Conservation (phyloP, 2,113 vertebrate species). For the Solea solea region DNA sequence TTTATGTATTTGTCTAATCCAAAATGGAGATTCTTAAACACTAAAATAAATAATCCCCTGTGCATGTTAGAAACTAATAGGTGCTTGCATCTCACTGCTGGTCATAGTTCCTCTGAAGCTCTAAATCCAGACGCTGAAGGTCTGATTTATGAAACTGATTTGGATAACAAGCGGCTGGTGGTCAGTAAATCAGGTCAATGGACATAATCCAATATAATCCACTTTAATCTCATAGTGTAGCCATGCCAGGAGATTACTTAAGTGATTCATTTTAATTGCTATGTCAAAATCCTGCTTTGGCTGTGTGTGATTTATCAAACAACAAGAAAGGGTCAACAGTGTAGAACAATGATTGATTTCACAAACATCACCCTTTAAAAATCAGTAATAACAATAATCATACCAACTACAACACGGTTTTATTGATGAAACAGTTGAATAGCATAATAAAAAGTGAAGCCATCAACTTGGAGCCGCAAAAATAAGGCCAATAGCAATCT, state of each 20-base stretch:
- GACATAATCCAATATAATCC: constrained; percentile 77
- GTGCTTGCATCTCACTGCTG: constrained; percentile 12
- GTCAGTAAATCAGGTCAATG: constrained; percentile 78
- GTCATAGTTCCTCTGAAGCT: constrained; percentile 32
- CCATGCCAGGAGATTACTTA: constrained; percentile 62
- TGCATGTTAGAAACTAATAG: constrained; percentile 2
- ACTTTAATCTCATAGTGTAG: constrained; percentile 68
- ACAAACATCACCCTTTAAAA: neutral
- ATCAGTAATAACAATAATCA: neutral
- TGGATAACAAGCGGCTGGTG: constrained; percentile 58
- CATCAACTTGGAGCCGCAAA: constrained; percentile 28
- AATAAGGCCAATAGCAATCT: constrained; percentile 33
- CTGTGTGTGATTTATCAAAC: constrained; percentile 32
- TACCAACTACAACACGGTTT: neutral
- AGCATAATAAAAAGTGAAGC: constrained; percentile 10
- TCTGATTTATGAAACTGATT: constrained; percentile 61
- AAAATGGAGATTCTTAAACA: neutral
- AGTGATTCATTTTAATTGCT: constrained; percentile 71
- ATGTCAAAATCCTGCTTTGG: constrained; percentile 67
- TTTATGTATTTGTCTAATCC: constrained; percentile 8
- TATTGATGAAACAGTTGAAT: neutral
- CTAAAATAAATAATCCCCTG: neutral
- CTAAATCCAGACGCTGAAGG: constrained; percentile 47
- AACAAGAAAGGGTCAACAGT: constrained; percentile 16
- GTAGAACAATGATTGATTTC: neutral